These are phyloP conservation scores for Oryzias sinensis DNA, from an alignment of 2,797 vertebrate genomes.

Conservation along the genomic window DNA sequence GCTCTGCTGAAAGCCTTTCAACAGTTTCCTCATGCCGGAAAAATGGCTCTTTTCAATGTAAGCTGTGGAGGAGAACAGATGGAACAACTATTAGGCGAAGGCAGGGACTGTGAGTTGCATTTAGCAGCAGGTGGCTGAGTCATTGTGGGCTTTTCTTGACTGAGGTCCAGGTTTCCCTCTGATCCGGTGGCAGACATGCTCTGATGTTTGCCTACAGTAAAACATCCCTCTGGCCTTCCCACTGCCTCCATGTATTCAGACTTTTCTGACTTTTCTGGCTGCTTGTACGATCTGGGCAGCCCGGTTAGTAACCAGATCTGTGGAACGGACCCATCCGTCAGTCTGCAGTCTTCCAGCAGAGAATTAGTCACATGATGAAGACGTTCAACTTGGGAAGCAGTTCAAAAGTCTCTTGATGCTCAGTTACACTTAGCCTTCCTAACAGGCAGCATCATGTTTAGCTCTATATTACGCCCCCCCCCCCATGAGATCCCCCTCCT, in stretches of 20 bases:
- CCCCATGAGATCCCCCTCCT: constrained; percentile 24
- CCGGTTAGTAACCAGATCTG: no score
- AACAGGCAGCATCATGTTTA: constrained; percentile 15
- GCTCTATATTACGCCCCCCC: constrained; percentile 22
- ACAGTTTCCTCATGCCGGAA: constrained; percentile 40
- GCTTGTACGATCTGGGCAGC: no score
- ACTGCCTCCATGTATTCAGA: no score
- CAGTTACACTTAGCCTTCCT: constrained; percentile 15
- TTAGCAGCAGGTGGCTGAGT: constrained; percentile 55
- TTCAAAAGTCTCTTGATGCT: constrained; percentile 7
- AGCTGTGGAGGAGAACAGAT: constrained; percentile 28
- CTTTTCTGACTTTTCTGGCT: no score
- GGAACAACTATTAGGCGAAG: constrained; percentile 52
- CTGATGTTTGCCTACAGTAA: constrained; percentile 35
- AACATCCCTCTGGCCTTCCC: constrained; percentile 1
- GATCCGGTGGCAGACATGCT: constrained; percentile 39
- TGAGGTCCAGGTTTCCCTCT: constrained; percentile 33
- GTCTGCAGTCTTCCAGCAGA: no score
- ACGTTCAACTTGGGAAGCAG: not conserved
- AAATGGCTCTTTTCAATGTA: constrained; percentile 54
- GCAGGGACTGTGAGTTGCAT: constrained; percentile 24
- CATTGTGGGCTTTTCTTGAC: constrained; percentile 46
- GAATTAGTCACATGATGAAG: no score
- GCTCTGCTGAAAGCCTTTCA: constrained; percentile 66
- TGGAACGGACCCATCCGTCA: no score